phyloP scores from a whole-genome alignment of 2,888 invertebrate genomes.

The Punctoribates punctum region DNA sequence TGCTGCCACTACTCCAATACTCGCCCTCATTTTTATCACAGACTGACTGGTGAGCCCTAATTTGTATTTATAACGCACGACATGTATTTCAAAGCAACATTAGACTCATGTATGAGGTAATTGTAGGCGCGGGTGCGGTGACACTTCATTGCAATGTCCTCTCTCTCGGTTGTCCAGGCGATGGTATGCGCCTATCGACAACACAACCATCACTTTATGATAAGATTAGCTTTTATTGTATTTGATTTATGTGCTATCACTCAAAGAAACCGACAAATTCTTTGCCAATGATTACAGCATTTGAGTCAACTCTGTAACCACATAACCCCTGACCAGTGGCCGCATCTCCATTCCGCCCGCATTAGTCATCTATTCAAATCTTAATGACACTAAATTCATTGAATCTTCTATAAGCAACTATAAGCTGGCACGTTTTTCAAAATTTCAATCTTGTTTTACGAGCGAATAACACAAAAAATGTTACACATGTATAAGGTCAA shows the following conservation, averaged over 20 bases:
- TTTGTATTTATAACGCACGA: slow-evolving; percentile 19
- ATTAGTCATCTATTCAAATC: too few species aligned
- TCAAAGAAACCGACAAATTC: slow-evolving; percentile 28
- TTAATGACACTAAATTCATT: too few species aligned
- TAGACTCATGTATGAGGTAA: background rate
- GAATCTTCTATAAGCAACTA: too few species aligned
- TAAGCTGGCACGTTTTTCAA: too few species aligned
- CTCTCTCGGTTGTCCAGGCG: slow-evolving; percentile 6
- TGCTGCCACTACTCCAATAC: background rate
- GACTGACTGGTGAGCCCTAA: slow-evolving; percentile 2
- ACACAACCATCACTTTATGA: slow-evolving; percentile 12
- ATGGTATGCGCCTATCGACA: background rate
- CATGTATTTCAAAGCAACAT: slow-evolving; percentile 19
- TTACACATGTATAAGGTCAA: too few species aligned
- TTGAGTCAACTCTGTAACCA: background rate
- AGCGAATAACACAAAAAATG: too few species aligned
- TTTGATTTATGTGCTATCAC: slow-evolving; percentile 12
- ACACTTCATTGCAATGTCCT: background rate
- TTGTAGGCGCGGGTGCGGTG: slow-evolving; percentile 3
- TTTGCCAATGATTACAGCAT: background rate
- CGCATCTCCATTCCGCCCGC: too few species aligned
- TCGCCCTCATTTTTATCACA: background rate
- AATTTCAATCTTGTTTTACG: too few species aligned
- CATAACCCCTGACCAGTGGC: background rate
- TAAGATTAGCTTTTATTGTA: slow-evolving; percentile 31